Evolutionary conservation across 2,797 vertebrate genomes (phyloP).

Genomic region (Buceros bicornis): DNA sequence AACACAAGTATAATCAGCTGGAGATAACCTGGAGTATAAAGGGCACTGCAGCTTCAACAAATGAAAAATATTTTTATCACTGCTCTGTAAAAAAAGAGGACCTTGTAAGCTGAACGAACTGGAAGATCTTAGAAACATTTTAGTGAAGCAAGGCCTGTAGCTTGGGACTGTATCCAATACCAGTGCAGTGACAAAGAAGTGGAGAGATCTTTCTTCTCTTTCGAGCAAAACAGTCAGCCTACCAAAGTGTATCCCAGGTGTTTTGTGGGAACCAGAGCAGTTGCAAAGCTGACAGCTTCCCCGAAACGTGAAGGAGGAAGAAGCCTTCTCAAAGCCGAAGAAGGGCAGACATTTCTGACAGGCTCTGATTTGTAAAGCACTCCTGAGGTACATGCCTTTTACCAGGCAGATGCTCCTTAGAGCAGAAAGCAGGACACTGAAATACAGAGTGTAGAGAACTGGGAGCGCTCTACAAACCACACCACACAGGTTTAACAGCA

Average conservation of each 20-base stretch:
- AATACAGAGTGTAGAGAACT: background rate
- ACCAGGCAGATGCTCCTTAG: background rate
- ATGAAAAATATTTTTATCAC: background rate
- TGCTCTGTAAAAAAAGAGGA: background rate
- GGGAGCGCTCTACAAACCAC: background rate
- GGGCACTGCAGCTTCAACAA: background rate
- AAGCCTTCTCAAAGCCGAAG: background rate
- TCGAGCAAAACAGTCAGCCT: background rate
- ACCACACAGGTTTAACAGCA: background rate
- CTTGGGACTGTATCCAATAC: background rate
- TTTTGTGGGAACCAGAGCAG: background rate
- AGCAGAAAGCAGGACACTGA: background rate
- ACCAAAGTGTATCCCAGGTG: background rate
- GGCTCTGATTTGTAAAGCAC: background rate
- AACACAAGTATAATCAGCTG: background rate
- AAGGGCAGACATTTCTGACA: background rate
- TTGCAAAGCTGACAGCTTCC: background rate
- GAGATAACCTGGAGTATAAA: background rate
- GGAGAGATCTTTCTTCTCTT: rapidly evolving
- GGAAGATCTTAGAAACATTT: background rate
- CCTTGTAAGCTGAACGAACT: background rate
- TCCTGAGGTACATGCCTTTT: background rate
- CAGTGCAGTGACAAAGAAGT: background rate
- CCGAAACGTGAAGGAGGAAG: background rate
- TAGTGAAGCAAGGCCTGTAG: background rate